Evolutionary conservation across 2,113 vertebrate genomes (phyloP).

Genomic region (Mus spicilegus): DNA sequence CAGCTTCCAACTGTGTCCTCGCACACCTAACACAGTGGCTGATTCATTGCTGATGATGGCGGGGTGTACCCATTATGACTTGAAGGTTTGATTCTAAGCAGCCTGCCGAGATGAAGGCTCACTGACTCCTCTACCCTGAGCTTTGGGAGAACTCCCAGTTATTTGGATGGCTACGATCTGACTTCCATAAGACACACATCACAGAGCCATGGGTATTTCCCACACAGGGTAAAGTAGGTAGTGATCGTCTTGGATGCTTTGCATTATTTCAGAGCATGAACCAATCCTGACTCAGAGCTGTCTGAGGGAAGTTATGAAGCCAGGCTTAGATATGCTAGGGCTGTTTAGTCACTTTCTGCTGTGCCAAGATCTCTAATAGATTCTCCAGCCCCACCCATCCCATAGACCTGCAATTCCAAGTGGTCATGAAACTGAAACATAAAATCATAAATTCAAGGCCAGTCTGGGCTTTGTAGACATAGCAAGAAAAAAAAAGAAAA

Average conservation of each 20-base stretch:
- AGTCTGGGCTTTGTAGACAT: background rate
- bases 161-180: background rate
- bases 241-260: background rate
- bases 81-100: background rate
- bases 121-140: background rate
- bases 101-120: background rate
- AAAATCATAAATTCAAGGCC: background rate
- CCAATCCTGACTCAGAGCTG: background rate
- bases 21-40: background rate
- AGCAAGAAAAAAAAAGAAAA: background rate
- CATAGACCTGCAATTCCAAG: background rate
- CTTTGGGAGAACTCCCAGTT: background rate
- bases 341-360: conserved; percentile 29
- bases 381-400: background rate
- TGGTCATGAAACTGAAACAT: background rate
- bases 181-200: background rate
- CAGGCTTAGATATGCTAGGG: background rate
- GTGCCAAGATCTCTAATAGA: conserved; percentile 29
- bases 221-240: background rate
- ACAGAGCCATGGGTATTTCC: background rate
- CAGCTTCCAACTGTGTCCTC: background rate
- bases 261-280: conserved; percentile 18
- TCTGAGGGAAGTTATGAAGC: background rate
- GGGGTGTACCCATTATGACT: background rate
- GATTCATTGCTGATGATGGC: background rate